Evolutionary conservation across 2,113 vertebrate species (phyloP).

Genomic region (Tupaia tana): DNA sequence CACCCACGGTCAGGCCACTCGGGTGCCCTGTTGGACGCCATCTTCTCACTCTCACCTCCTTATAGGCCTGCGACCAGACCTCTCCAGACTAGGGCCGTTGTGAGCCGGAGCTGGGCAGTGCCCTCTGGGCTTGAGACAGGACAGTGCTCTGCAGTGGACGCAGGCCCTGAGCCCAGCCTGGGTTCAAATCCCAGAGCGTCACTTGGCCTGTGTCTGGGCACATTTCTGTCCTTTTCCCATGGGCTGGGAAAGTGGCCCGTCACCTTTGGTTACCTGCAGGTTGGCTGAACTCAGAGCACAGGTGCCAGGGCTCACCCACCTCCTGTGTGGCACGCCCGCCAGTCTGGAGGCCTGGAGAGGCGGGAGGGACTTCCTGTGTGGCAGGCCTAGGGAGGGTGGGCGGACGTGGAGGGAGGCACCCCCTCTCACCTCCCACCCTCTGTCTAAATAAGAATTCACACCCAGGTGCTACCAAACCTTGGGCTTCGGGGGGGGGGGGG

Average conservation of each 20-base stretch:
- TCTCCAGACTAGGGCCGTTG: too few relatives aligned
- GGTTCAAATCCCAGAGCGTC: not conserved
- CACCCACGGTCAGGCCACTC: not conserved
- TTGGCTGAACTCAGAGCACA: not conserved
- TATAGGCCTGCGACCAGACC: not conserved
- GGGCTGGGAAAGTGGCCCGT: not conserved
- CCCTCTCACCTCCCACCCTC: not conserved
- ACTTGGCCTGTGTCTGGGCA: accelerated
- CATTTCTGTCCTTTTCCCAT: not conserved
- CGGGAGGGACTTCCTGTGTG: not conserved
- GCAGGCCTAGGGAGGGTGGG: accelerated
- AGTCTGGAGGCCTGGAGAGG: too few relatives aligned
- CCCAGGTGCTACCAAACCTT: not conserved
- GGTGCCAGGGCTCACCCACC: not conserved
- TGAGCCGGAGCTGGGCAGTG: not conserved
- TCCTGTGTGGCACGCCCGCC: not conserved
- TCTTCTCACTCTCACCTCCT: not conserved
- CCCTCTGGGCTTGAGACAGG: not conserved
- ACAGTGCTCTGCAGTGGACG: accelerated
- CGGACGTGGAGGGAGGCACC: not conserved
- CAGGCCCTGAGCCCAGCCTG: accelerated
- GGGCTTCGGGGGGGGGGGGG: too few relatives aligned
- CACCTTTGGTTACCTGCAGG: not conserved
- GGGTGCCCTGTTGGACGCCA: too few relatives aligned
- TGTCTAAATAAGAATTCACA: not conserved